phyloP scores from a whole-genome alignment of 92 coral and sea anemone genomes.

The Parazoanthus darwini region DNA sequence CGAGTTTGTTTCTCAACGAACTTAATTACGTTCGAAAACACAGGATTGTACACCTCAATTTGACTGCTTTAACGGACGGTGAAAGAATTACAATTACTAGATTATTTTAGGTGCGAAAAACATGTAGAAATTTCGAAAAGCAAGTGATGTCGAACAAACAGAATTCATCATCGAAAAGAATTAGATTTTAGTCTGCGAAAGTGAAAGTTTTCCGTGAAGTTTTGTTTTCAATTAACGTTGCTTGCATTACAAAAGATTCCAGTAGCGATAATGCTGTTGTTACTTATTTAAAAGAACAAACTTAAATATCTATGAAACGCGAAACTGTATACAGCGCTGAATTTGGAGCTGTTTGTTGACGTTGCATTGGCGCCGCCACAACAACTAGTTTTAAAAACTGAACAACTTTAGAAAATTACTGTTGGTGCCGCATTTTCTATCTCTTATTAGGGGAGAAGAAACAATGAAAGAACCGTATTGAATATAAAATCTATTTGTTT shows the following conservation, averaged over 20 bases:
- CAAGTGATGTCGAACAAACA: not conserved
- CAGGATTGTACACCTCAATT: not conserved
- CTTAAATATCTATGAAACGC: conserved; percentile 45
- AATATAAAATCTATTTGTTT: not conserved
- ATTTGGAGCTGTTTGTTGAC: conserved; percentile 22
- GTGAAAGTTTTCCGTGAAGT: conserved; percentile 23
- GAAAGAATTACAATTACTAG: not conserved
- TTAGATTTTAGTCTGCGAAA: not conserved
- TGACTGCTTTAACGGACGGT: not conserved
- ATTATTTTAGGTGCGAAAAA: not conserved
- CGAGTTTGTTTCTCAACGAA: conserved; percentile 20
- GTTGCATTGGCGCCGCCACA: not conserved
- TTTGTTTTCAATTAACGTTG: conserved; percentile 40
- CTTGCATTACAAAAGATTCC: conserved; percentile 45
- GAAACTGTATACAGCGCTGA: conserved; percentile 39
- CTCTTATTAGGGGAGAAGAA: not conserved
- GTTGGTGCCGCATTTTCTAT: not conserved
- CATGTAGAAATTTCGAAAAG: not conserved
- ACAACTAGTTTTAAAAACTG: conserved; percentile 17
- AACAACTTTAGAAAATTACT: not conserved
- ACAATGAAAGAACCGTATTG: conserved; percentile 10
- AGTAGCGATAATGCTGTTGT: conserved; percentile 43
- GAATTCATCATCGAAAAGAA: not conserved
- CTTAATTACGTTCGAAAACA: conserved; percentile 18
- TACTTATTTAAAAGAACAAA: conserved; percentile 39